Conservation (phyloP, 1,140 invertebrate species). For the Geopemphigus sp. region DNA sequence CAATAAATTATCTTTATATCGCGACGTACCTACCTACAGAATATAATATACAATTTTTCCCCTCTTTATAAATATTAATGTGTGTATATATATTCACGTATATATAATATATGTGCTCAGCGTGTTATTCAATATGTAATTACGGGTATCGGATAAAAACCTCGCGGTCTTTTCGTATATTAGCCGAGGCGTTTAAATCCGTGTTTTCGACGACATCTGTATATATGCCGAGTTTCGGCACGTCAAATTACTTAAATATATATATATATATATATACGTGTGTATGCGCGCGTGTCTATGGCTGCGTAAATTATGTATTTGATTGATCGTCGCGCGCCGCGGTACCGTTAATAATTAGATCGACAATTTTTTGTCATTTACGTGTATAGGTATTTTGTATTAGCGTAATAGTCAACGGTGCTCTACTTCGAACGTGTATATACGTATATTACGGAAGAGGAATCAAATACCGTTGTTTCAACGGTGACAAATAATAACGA, state of each 20-base stretch:
- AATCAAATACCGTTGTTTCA: too few relatives aligned
- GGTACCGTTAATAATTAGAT: background rate
- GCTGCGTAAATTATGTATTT: too few relatives aligned
- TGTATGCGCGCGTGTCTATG: too few relatives aligned
- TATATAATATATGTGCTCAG: too few relatives aligned
- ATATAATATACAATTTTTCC: background rate
- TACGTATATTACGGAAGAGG: too few relatives aligned
- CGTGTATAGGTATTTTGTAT: too few relatives aligned
- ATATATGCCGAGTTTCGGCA: background rate
- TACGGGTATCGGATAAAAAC: conserved; percentile 7
- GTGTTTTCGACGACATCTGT: background rate
- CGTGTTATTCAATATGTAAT: conserved; percentile 9
- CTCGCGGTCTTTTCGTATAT: background rate
- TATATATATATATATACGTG: too few relatives aligned
- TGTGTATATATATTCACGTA: background rate
- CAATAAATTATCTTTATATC: conserved; percentile 34
- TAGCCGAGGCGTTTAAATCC: background rate
- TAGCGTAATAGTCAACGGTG: too few relatives aligned
- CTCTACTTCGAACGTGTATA: too few relatives aligned
- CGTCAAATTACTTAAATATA: background rate
- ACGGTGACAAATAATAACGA: too few relatives aligned
- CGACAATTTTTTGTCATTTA: too few relatives aligned
- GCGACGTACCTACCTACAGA: background rate
- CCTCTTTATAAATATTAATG: background rate
- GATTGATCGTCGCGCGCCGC: too few relatives aligned